Conservation (phyloP, 35 echinoderm and acorn worm species). For the Ptychodera flava region DNA sequence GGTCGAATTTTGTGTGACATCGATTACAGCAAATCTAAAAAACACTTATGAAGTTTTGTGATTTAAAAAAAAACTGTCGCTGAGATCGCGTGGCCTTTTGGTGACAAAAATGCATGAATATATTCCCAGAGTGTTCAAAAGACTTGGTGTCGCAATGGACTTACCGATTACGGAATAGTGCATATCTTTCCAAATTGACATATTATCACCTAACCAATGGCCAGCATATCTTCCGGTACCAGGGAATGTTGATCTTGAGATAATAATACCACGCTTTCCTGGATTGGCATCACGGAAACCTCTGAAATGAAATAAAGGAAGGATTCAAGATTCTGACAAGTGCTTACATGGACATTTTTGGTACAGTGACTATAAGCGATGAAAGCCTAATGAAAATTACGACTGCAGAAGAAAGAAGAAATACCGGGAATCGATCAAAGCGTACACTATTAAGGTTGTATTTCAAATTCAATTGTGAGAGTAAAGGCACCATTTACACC, state of each 20-base stretch:
- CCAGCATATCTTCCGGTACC: neutral
- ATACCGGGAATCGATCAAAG: too few species aligned
- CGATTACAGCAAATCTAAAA: neutral
- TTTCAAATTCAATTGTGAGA: neutral
- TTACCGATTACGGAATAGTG: neutral
- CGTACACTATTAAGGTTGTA: neutral
- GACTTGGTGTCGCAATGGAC: neutral
- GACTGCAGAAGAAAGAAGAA: too few species aligned
- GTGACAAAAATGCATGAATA: neutral
- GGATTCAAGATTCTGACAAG: neutral
- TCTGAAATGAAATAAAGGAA: slow-evolving; percentile 12
- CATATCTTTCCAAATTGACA: neutral
- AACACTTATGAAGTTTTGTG: neutral
- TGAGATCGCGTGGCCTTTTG: neutral
- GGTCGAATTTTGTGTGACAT: neutral
- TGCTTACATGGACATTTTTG: neutral
- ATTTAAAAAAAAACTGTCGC: neutral
- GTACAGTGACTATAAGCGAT: neutral
- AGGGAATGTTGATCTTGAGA: neutral
- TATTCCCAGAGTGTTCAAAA: neutral
- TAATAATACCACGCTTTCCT: neutral
- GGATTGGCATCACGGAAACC: slow-evolving; percentile 38
- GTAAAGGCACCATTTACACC: too few species aligned
- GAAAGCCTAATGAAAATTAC: neutral
- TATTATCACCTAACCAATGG: neutral